Conservation (phyloP, 2,113 vertebrate species). For the crab-eating macaque (Macaca fascicularis) region T2T-MFA8v1.1 NC_088389.1:73091501-73092000, state of each 20-base stretch:
- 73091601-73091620: conserved; percentile 84
- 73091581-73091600: conserved; percentile 67
- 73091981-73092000: not conserved
- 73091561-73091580: no score
- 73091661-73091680: conserved; percentile 82
- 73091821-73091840: conserved; percentile 81
- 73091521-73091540: not conserved
- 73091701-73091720: conserved; percentile 83
- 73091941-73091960: not conserved
- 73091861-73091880: conserved; percentile 69
- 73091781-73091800: conserved; percentile 77
- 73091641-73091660: conserved; percentile 85
- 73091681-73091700: conserved; percentile 78
- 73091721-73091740: conserved; percentile 83
- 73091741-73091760: conserved; percentile 79
- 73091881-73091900: conserved; percentile 72
- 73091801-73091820: conserved; percentile 77
- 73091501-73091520: not conserved
- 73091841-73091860: conserved; percentile 83
- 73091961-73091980: not conserved
- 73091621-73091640: conserved; percentile 83
- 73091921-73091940: not conserved
- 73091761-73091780: conserved; percentile 79
- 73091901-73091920: no score
- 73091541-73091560: not conserved